phyloP scores from a whole-genome alignment of 1,140 invertebrate species.

The Leptoteleia sp. region DNA sequence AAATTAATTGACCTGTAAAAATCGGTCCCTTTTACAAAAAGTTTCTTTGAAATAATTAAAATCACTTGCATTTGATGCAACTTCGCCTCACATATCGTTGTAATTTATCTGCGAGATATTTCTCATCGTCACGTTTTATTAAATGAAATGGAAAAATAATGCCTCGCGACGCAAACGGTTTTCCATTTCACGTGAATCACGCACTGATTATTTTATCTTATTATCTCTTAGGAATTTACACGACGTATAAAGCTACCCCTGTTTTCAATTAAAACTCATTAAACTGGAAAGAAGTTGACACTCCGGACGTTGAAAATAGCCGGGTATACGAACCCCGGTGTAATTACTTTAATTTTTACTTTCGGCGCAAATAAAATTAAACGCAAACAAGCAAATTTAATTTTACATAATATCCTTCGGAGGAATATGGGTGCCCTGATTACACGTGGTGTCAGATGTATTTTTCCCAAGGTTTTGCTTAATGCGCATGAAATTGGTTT shows the following conservation, averaged over 20 bases:
- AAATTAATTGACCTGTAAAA: too few relatives aligned
- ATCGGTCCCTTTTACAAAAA: too few relatives aligned
- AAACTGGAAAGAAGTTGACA: slow-evolving; percentile 60
- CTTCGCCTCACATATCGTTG: too few relatives aligned
- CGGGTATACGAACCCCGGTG: slow-evolving; percentile 8
- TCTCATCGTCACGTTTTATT: slow-evolving; percentile 8
- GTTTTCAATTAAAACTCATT: slow-evolving; percentile 65
- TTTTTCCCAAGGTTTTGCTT: slow-evolving; percentile 57
- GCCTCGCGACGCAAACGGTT: slow-evolving; percentile 37
- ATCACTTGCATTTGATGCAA: too few relatives aligned
- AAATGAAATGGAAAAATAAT: slow-evolving; percentile 37
- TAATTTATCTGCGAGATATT: too few relatives aligned
- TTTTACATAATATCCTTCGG: slow-evolving; percentile 53
- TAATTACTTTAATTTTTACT: slow-evolving; percentile 53
- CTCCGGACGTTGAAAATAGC: slow-evolving; percentile 41
- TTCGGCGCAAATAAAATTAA: slow-evolving; percentile 53
- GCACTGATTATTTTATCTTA: slow-evolving; percentile 63
- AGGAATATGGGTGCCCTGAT: slow-evolving; percentile 43
- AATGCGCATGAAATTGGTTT: slow-evolving; percentile 62
- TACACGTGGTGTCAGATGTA: slow-evolving; percentile 46
- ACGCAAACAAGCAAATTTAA: slow-evolving; percentile 54
- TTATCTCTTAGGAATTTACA: slow-evolving; percentile 42
- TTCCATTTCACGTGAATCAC: slow-evolving; percentile 50
- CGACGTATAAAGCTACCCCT: slow-evolving; percentile 47
- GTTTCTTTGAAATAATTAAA: too few relatives aligned